Conservation (phyloP, 2,113 vertebrate species). For the Perca schrenkii region DNA sequence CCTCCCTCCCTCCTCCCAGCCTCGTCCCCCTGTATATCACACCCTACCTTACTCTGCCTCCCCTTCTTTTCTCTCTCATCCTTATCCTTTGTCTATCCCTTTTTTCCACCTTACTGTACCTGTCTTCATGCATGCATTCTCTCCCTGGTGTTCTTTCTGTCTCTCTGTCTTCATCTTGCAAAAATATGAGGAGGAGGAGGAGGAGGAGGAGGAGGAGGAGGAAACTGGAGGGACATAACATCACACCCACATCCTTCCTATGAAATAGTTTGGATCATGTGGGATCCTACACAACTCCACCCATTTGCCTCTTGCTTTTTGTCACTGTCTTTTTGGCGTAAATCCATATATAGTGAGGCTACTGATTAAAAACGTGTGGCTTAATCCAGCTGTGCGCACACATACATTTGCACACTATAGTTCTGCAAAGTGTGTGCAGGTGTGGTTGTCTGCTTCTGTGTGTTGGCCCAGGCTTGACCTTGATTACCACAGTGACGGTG, state of each 20-base stretch:
- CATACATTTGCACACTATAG: slow-evolving; percentile 5
- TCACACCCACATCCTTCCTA: slow-evolving; percentile 60
- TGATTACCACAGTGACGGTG: slow-evolving; percentile 79
- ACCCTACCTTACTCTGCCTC: slow-evolving; percentile 20
- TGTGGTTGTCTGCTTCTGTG: slow-evolving; percentile 40
- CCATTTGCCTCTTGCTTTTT: slow-evolving; percentile 30
- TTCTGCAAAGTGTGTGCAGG: slow-evolving; percentile 38
- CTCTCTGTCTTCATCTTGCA: slow-evolving; percentile 23
- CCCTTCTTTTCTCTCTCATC: slow-evolving; percentile 22
- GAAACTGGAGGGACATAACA: slow-evolving; percentile 46
- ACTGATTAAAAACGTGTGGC: slow-evolving; percentile 12
- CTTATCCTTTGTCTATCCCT: slow-evolving; percentile 34
- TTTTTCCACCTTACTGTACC: slow-evolving; percentile 41
- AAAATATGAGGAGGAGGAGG: slow-evolving; percentile 46
- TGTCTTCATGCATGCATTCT: slow-evolving; percentile 33
- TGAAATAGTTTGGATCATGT: slow-evolving; percentile 41
- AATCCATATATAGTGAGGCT: slow-evolving; percentile 10
- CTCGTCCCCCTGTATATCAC: slow-evolving; percentile 36
- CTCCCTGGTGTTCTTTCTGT: slow-evolving; percentile 29
- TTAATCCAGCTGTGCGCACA: slow-evolving; percentile 27
- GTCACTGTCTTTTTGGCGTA: not conserved
- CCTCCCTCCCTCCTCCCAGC: slow-evolving; percentile 36
- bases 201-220: slow-evolving; percentile 39
- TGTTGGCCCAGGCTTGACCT: slow-evolving; percentile 84
- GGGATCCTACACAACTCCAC: slow-evolving; percentile 40